A percentile compares a stretch with the other conserved stretches of the same genome.
Conservation (phyloP, 2,888 invertebrate species). For the Galeopsomyia nigrocyanea region DNA sequence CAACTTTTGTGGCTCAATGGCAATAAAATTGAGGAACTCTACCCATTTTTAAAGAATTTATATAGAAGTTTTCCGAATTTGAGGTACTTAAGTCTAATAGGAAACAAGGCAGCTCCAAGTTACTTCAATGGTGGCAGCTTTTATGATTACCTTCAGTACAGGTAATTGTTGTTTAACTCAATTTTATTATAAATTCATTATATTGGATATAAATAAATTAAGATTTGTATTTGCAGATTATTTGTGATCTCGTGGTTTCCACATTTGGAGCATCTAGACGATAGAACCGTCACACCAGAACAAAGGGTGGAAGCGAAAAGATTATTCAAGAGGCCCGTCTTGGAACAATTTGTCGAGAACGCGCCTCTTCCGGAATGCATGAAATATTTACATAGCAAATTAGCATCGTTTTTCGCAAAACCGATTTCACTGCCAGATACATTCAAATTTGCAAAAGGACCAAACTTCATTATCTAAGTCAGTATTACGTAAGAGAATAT, state of each 20-base stretch:
- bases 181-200: slow-evolving; percentile 3
- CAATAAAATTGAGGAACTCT: slow-evolving; percentile 73
- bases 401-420: slow-evolving; percentile 57
- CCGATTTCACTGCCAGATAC: slow-evolving; percentile 53
- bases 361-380: slow-evolving; percentile 62
- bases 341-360: slow-evolving; percentile 70
- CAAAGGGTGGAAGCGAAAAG: slow-evolving; percentile 76
- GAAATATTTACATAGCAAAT: slow-evolving; percentile 59
- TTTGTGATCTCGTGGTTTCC: slow-evolving; percentile 83
- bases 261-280: slow-evolving; percentile 79
- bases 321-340: slow-evolving; percentile 75
- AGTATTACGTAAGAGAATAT: slow-evolving; percentile 44
- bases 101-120: slow-evolving; percentile 85
- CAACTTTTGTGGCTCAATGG: slow-evolving; percentile 81
- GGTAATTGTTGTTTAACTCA: slow-evolving; percentile 69
- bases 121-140: slow-evolving; percentile 82
- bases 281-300: slow-evolving; percentile 76
- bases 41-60: slow-evolving; percentile 81
- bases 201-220: background rate
- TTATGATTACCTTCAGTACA: slow-evolving; percentile 82
- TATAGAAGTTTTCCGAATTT: slow-evolving; percentile 81
- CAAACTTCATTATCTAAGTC: slow-evolving; percentile 45
- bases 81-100: slow-evolving; percentile 85
- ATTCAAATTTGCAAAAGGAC: slow-evolving; percentile 24
- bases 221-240: slow-evolving; percentile 72